These are phyloP conservation scores for Cheirogaleus major DNA, from an alignment of 2,797 vertebrate genomes.

Conservation along the genomic window DNA sequence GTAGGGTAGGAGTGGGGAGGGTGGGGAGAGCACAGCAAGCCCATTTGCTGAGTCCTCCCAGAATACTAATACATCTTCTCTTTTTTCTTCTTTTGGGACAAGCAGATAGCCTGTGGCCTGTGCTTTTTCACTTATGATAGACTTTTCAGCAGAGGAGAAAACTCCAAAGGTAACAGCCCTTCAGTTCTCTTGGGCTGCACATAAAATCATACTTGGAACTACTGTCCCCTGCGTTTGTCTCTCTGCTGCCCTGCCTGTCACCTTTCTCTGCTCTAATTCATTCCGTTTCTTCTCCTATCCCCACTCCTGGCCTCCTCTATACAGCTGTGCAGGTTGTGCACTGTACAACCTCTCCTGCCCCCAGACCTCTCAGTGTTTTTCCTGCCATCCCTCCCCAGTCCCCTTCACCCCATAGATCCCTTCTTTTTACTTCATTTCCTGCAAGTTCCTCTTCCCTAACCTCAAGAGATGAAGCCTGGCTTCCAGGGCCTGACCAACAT, in stretches of 20 bases:
- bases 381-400: neutral
- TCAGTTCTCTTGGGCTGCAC: neutral
- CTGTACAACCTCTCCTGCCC: neutral
- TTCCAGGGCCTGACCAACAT: slow-evolving; percentile 58
- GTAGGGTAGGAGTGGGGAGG: neutral
- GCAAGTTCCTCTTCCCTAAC: slow-evolving; percentile 36
- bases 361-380: neutral
- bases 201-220: neutral
- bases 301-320: neutral
- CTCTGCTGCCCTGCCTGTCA: neutral
- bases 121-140: neutral
- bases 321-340: neutral
- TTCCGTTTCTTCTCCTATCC: slow-evolving; percentile 13
- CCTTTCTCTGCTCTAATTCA: neutral
- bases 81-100: neutral
- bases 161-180: neutral
- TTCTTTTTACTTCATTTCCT: slow-evolving; percentile 61
- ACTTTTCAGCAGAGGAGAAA: neutral
- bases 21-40: neutral
- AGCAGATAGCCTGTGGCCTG: neutral
- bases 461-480: slow-evolving; percentile 48
- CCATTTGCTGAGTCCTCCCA: neutral
- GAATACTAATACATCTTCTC: neutral
- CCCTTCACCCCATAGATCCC: neutral
- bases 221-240: neutral